Percentiles rank a stretch among this genome's conserved stretches.
These are phyloP conservation scores for Alosa alosa DNA, from an alignment of 2,113 vertebrate species.

Conservation along the genomic window DNA sequence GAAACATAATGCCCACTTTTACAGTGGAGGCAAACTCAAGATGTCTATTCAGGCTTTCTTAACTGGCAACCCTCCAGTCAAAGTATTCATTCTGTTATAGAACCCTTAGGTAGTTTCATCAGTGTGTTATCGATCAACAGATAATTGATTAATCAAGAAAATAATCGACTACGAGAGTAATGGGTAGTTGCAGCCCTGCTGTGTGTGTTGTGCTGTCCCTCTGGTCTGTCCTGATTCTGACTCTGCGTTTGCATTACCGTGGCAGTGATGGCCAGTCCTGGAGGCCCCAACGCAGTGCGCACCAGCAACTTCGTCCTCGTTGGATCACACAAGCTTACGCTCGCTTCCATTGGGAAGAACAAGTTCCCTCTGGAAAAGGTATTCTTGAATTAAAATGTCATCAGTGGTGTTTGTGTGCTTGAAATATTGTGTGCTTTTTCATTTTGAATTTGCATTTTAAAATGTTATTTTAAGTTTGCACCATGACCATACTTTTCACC, in stretches of 20 bases:
- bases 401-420: neutral
- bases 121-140: too few relatives aligned
- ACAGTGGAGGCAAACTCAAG: too few relatives aligned
- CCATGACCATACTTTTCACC: neutral
- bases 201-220: neutral
- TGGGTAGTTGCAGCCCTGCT: too few relatives aligned
- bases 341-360: conserved; percentile 81
- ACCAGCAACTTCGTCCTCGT: conserved; percentile 87
- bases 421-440: neutral
- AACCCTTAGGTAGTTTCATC: too few relatives aligned
- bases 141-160: too few relatives aligned
- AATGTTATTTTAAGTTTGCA: neutral
- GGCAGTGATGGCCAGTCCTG: conserved; percentile 85
- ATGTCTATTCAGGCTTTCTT: too few relatives aligned
- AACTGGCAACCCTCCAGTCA: too few relatives aligned
- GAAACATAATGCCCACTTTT: too few relatives aligned
- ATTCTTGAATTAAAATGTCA: conserved; percentile 24
- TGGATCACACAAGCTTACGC: conserved; percentile 81
- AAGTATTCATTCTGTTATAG: too few relatives aligned
- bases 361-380: conserved; percentile 93
- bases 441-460: neutral
- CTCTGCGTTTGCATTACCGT: conserved; percentile 25
- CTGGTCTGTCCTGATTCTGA: too few relatives aligned
- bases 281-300: conserved; percentile 84
- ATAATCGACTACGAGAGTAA: too few relatives aligned